These are phyloP conservation scores for Ctenomys sociabilis DNA, from an alignment of 2,113 vertebrate genomes.

Conservation along the genomic window DNA sequence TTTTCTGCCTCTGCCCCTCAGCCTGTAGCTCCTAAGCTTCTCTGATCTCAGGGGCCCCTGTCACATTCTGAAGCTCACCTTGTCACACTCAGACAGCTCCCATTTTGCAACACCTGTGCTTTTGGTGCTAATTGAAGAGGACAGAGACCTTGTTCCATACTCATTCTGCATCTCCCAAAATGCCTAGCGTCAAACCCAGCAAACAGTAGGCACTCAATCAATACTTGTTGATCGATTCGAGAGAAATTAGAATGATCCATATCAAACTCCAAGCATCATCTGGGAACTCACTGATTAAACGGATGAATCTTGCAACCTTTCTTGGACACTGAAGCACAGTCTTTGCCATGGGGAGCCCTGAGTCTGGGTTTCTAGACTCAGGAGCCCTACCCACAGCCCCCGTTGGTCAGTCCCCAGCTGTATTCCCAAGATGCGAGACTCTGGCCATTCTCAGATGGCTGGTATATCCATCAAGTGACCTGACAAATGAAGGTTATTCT, in stretches of 20 bases:
- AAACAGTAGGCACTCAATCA: conserved; percentile 81
- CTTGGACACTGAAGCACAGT: background rate
- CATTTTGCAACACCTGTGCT: background rate
- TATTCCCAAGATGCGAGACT: background rate
- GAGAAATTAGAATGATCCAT: conserved; percentile 71
- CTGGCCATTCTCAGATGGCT: background rate
- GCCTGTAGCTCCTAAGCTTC: background rate
- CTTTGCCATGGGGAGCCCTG: background rate
- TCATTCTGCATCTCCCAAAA: conserved; percentile 72
- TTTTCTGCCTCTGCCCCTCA: background rate
- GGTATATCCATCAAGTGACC: conserved; percentile 62
- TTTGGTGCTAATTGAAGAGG: conserved; percentile 67
- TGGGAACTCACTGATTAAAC: conserved; percentile 72
- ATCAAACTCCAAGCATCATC: conserved; percentile 72
- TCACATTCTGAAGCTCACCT: background rate
- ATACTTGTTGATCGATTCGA: conserved; percentile 77
- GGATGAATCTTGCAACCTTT: conserved; percentile 59
- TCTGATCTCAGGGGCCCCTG: background rate
- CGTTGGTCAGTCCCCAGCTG: background rate
- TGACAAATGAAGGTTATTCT: conserved; percentile 28
- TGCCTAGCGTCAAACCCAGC: conserved; percentile 67
- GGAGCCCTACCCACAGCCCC: background rate
- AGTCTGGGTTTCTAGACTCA: background rate
- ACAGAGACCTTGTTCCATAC: conserved; percentile 60
- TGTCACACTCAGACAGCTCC: background rate